phyloP scores from a whole-genome alignment of 2,113 vertebrate species.

The Carassius gibelio region DNA sequence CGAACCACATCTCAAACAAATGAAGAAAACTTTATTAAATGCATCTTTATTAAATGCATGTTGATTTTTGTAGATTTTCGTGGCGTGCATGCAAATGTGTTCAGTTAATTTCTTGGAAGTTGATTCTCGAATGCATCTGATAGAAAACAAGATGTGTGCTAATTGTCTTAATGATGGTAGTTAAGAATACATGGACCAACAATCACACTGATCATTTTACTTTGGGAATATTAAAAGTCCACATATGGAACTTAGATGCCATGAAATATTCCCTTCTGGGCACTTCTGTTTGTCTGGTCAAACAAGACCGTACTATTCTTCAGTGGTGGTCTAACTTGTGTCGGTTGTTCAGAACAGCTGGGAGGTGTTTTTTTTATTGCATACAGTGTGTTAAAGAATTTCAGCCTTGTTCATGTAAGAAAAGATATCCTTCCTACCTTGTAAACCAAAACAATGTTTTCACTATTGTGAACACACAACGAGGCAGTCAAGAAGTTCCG shows the following conservation, averaged over 20 bases:
- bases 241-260: slow-evolving; percentile 21
- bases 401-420: slow-evolving; percentile 1
- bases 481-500: not conserved
- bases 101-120: not conserved
- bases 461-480: not conserved
- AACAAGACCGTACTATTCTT: not conserved
- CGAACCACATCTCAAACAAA: slow-evolving; percentile 47
- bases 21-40: not conserved
- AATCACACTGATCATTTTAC: not conserved
- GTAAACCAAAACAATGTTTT: slow-evolving; percentile 31
- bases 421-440: slow-evolving; percentile 7
- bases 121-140: not conserved
- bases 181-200: not conserved
- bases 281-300: slow-evolving; percentile 39
- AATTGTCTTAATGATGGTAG: no score
- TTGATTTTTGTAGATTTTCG: no score
- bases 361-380: slow-evolving; percentile 16
- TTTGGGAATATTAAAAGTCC: not conserved
- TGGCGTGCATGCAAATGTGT: not conserved
- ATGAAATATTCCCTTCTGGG: not conserved
- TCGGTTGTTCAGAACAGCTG: not conserved
- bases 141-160: not conserved
- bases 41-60: not conserved
- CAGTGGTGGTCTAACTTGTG: slow-evolving; percentile 20
- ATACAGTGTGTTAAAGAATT: slow-evolving; percentile 15